phyloP scores from a whole-genome alignment of 2,888 invertebrate genomes.

The Drosophila falleni region DNA sequence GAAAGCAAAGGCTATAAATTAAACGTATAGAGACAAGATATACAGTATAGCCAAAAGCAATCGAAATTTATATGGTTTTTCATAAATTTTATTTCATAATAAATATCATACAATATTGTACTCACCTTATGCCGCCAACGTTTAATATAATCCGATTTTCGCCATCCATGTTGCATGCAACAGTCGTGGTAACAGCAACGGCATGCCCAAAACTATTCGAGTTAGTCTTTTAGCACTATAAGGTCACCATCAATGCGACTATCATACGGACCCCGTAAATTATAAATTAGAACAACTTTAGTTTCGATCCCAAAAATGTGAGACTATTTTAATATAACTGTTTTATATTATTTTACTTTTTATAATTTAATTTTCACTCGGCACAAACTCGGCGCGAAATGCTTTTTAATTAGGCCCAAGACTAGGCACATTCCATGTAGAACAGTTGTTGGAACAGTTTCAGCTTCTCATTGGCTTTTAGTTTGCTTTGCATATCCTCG shows the following conservation, averaged over 20 bases:
- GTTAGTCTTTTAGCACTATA: conserved; percentile 26
- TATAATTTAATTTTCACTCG: conserved; percentile 2
- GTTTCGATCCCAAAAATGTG: conserved; percentile 2
- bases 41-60: neutral
- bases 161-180: conserved; percentile 90
- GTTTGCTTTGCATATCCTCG: conserved; percentile 41
- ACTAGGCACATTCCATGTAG: conserved; percentile 22
- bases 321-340: conserved; percentile 5
- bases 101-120: conserved; percentile 8
- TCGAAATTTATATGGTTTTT: neutral
- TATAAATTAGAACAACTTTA: neutral
- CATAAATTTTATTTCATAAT: neutral
- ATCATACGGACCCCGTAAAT: neutral
- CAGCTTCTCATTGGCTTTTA: conserved; percentile 21
- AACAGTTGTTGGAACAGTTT: conserved; percentile 4
- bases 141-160: conserved; percentile 97
- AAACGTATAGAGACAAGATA: neutral
- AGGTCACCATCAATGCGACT: conserved; percentile 10
- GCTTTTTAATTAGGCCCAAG: conserved; percentile 46
- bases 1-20: neutral
- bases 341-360: conserved; percentile 4
- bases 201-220: conserved; percentile 67
- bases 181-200: conserved; percentile 71
- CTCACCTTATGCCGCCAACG: conserved; percentile 95
- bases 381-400: conserved; percentile 17